phyloP scores from a whole-genome alignment of 2,888 invertebrate genomes.

The Pterobdella sp. region DNA sequence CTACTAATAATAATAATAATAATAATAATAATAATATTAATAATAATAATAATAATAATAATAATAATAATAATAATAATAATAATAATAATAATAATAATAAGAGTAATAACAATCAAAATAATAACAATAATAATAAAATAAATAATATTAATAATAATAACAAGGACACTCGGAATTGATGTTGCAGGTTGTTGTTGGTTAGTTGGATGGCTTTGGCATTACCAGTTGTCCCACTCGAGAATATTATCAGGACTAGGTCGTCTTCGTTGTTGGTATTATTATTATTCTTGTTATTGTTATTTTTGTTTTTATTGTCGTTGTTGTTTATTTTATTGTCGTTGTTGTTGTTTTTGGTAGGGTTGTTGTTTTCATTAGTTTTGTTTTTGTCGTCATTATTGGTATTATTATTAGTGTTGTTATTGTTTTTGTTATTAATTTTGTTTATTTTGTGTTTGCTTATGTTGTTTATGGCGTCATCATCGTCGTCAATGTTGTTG shows the following conservation, averaged over 20 bases:
- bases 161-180: constrained; percentile 19
- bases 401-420: background rate
- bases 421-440: constrained; percentile 4
- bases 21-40: too few relatives aligned
- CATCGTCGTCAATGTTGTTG: background rate
- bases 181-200: constrained; percentile 27
- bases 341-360: background rate
- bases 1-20: too few relatives aligned
- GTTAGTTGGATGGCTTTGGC: constrained; percentile 31
- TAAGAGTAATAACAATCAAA: too few relatives aligned
- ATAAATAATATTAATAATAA: background rate
- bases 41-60: too few relatives aligned
- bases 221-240: constrained; percentile 33
- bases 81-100: too few relatives aligned
- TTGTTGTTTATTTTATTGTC: background rate
- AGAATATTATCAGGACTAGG: constrained; percentile 32
- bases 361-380: background rate
- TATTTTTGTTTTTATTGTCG: background rate
- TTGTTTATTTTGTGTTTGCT: background rate
- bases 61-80: too few relatives aligned
- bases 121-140: too few relatives aligned
- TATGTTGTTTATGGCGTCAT: background rate
- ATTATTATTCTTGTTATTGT: constrained; percentile 3
- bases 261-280: constrained; percentile 14
- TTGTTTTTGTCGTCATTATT: background rate